Evolutionary conservation across 2,888 invertebrate genomes (phyloP).

Genomic region (Drosophila bunnanda): DNA sequence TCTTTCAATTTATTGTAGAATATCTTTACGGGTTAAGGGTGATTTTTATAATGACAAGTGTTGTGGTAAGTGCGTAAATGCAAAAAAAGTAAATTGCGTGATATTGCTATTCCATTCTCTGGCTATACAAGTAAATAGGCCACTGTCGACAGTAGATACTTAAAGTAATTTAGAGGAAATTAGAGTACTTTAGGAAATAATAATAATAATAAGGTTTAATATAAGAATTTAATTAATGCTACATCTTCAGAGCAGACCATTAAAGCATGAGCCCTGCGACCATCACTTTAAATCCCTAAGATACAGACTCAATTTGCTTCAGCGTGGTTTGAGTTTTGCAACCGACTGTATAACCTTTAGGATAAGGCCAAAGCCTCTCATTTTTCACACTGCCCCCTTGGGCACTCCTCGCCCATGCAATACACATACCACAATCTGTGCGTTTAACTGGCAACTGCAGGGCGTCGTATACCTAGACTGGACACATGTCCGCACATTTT

Average conservation of each 20-base stretch:
- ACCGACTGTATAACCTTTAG: background rate
- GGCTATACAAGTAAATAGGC: no score
- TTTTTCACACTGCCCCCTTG: conserved; percentile 1
- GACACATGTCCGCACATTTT: conserved; percentile 51
- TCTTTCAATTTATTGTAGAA: no score
- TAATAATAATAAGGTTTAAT: background rate
- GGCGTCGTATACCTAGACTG: conserved; percentile 34
- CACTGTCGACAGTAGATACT: no score
- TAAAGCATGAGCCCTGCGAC: background rate
- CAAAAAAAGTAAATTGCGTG: no score
- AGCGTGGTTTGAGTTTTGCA: no score
- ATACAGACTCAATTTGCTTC: background rate
- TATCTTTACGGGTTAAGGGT: no score
- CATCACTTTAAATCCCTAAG: background rate
- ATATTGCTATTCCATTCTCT: no score
- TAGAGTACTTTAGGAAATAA: background rate
- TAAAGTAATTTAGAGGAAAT: background rate
- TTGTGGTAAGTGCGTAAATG: no score
- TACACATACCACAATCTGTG: background rate
- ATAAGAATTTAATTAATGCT: background rate
- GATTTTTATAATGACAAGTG: no score
- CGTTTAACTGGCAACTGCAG: conserved; percentile 30
- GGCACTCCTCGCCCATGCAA: background rate
- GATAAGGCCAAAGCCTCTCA: background rate
- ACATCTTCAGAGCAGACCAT: background rate